These are phyloP conservation scores for Apis dorsata DNA, from an alignment of 1,140 invertebrate genomes.

Conservation along the genomic window DNA sequence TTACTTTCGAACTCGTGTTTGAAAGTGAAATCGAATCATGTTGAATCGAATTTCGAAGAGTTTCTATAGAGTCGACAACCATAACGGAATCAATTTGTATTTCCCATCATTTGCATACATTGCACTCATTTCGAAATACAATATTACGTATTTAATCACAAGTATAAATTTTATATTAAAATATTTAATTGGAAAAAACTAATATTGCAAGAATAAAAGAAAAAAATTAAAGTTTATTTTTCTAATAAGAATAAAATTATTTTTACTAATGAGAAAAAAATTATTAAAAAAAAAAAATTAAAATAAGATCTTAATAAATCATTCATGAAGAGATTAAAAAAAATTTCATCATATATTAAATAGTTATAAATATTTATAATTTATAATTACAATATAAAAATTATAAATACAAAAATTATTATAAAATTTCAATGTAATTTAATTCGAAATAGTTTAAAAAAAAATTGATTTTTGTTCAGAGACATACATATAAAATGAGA, in stretches of 20 bases:
- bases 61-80: background rate
- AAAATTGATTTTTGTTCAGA: background rate
- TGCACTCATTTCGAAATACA: constrained; percentile 9
- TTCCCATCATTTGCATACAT: background rate
- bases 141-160: no score
- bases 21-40: constrained; percentile 40
- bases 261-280: background rate
- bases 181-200: background rate
- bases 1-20: constrained; percentile 35
- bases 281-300: background rate
- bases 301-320: background rate
- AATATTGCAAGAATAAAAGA: background rate
- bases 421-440: background rate
- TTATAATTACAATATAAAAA: background rate
- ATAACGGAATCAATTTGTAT: background rate
- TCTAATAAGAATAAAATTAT: background rate
- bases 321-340: background rate
- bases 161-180: background rate
- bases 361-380: background rate
- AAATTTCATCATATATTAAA: background rate
- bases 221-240: background rate
- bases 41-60: constrained; percentile 40
- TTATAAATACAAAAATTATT: background rate
- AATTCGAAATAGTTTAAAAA: background rate
- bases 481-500: no score